Conservation (phyloP, 2,888 invertebrate genomes). For the Noctua janthina region DNA sequence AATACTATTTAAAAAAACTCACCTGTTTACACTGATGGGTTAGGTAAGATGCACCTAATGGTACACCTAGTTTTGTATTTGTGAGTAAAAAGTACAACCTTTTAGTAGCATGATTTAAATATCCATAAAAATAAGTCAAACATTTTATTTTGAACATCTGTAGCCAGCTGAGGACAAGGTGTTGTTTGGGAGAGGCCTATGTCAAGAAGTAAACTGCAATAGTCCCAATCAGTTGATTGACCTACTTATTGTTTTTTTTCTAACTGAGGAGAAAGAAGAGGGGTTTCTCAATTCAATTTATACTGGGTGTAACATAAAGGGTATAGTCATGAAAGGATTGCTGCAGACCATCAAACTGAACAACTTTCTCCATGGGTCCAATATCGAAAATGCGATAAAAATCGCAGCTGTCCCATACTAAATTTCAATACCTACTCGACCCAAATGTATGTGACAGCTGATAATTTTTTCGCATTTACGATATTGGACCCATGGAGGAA, state of each 20-base stretch:
- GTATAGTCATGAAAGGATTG: too few species aligned
- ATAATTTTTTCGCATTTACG: too few species aligned
- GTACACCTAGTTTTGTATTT: neutral
- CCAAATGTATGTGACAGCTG: too few species aligned
- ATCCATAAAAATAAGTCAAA: neutral
- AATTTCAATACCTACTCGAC: too few species aligned
- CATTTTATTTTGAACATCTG: neutral
- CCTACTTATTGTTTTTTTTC: neutral
- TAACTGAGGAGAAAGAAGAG: too few species aligned
- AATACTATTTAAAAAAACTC: neutral
- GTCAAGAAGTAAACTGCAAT: neutral
- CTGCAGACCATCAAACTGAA: too few species aligned
- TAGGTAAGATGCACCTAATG: neutral
- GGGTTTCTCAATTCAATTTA: too few species aligned
- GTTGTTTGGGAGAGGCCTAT: neutral
- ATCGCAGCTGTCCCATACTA: too few species aligned
- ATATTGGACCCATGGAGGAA: too few species aligned
- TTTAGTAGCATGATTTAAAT: neutral
- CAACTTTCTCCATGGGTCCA: too few species aligned
- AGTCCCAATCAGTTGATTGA: neutral
- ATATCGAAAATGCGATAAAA: too few species aligned
- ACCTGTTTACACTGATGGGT: neutral
- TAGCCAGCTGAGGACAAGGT: neutral
- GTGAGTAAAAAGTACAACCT: neutral
- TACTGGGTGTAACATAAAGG: too few species aligned